phyloP scores from a whole-genome alignment of 2,113 vertebrate genomes.

The Nesoenas mayeri region DNA sequence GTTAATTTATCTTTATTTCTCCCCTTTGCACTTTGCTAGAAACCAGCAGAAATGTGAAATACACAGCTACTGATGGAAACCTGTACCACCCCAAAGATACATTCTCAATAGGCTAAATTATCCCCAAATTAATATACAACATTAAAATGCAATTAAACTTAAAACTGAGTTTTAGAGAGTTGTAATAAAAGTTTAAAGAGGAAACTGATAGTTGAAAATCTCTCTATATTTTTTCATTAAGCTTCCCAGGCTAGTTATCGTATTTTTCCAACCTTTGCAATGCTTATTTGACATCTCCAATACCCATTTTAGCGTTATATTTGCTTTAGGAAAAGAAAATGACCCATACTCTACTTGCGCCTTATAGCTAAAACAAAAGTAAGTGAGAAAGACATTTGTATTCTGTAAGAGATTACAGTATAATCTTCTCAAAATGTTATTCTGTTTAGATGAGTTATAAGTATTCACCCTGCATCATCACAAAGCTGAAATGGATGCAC shows the following conservation, averaged over 20 bases:
- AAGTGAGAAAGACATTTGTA: not conserved
- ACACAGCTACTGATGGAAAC: constrained; percentile 26
- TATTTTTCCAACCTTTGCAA: not conserved
- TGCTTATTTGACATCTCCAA: not conserved
- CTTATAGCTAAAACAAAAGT: not conserved
- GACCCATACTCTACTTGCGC: not conserved
- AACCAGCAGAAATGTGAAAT: constrained; percentile 11
- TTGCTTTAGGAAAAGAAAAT: not conserved
- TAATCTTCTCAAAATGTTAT: not conserved
- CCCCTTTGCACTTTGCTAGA: constrained; percentile 20
- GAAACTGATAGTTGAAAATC: not conserved
- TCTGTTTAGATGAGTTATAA: not conserved
- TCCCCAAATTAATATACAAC: constrained; percentile 4
- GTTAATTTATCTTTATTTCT: constrained; percentile 47
- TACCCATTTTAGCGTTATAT: not conserved
- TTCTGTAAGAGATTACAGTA: not conserved
- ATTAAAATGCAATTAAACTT: constrained; percentile 57
- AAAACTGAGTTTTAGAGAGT: constrained; percentile 31
- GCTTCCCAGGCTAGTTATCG: not conserved
- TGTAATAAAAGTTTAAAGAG: constrained; percentile 28
- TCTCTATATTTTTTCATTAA: not conserved
- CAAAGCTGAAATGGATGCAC: not conserved
- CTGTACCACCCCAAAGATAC: not conserved
- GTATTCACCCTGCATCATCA: not conserved
- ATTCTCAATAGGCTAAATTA: constrained; percentile 48